Percentiles rank a stretch among this genome's conserved stretches.
phyloP scores from a whole-genome alignment of 2,797 vertebrate genomes.

The Hozukius guyotensis region DNA sequence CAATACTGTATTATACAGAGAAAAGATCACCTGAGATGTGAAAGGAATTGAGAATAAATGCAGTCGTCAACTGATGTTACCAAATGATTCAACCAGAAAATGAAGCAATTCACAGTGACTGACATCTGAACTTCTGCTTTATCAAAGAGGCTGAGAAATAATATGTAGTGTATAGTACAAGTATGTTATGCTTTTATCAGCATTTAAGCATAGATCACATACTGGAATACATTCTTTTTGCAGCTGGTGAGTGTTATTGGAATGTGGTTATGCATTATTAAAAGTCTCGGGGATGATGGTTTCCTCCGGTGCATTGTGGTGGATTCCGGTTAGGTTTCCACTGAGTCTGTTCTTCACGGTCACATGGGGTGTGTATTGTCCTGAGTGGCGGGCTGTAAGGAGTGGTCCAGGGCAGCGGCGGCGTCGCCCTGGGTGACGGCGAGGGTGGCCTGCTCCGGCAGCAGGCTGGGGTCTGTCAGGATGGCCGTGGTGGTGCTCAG shows the following conservation, averaged over 20 bases:
- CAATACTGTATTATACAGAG: not conserved
- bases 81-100: conserved; percentile 3
- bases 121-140: not conserved
- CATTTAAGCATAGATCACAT: conserved; percentile 5
- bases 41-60: conserved; percentile 22
- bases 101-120: not conserved
- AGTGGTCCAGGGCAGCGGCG: conserved; percentile 58
- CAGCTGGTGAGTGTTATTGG: conserved; percentile 40
- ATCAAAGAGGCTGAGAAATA: not conserved
- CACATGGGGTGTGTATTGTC: conserved; percentile 52
- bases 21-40: conserved; percentile 25
- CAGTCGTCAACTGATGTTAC: not conserved
- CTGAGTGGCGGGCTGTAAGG: conserved; percentile 44
- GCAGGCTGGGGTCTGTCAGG: conserved; percentile 87
- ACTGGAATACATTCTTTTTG: conserved; percentile 32
- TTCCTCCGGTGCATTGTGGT: not conserved
- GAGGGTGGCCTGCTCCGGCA: conserved; percentile 91
- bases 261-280: conserved; percentile 10
- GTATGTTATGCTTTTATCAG: not conserved
- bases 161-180: conserved; percentile 3
- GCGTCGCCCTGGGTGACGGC: conserved; percentile 82
- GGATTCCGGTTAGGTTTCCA: not conserved
- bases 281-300: conserved; percentile 1
- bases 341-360: conserved; percentile 17
- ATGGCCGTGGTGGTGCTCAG: conserved; percentile 94